Evolutionary conservation across 2,113 vertebrate genomes (phyloP).

Genomic region (Piprites chloris): DNA sequence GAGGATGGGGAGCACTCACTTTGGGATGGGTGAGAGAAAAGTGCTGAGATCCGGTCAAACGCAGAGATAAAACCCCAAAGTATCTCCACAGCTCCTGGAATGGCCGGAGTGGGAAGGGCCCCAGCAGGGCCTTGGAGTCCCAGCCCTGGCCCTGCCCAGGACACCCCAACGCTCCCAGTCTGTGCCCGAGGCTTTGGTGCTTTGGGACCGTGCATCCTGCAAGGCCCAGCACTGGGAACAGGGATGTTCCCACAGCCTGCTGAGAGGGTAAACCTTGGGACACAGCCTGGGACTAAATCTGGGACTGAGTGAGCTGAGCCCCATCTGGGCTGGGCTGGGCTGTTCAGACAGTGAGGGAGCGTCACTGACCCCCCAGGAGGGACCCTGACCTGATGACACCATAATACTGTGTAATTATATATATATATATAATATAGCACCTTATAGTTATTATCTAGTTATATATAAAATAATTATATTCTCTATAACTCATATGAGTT

Average conservation of each 20-base stretch:
- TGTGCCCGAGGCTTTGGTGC: background rate
- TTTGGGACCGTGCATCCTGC: background rate
- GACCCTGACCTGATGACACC: background rate
- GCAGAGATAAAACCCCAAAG: background rate
- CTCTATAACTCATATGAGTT: too few species aligned
- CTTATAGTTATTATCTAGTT: too few species aligned
- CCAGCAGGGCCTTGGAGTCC: background rate
- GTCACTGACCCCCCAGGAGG: background rate
- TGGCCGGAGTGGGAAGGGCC: background rate
- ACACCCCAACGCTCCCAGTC: background rate
- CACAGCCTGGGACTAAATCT: background rate
- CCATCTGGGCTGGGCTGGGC: background rate
- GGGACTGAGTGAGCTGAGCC: background rate
- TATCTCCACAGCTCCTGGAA: fast-evolving
- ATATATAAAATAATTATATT: too few species aligned
- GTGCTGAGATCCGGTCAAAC: background rate
- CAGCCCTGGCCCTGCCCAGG: background rate
- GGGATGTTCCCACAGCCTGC: background rate
- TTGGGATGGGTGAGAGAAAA: background rate
- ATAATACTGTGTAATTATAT: background rate
- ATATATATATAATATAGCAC: too few species aligned
- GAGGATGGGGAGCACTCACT: background rate
- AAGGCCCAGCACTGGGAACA: background rate
- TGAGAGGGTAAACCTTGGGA: fast-evolving
- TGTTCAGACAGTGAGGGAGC: fast-evolving